A percentile compares a stretch with the other conserved stretches of the same genome.
These are phyloP conservation scores for Leucania comma DNA, from an alignment of 2,888 invertebrate species.

Conservation along the genomic window DNA sequence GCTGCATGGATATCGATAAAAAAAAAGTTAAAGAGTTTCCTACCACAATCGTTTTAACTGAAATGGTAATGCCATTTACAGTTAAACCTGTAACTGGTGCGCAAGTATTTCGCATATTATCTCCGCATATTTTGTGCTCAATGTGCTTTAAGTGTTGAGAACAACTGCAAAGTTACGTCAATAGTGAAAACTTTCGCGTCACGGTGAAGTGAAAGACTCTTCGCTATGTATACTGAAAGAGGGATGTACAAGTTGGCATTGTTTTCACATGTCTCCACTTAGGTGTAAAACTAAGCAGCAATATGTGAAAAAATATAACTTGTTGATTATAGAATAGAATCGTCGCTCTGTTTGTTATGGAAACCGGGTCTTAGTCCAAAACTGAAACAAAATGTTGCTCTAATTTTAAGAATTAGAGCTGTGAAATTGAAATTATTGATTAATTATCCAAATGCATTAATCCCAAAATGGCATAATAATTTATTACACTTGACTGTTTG, in stretches of 20 bases:
- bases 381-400: background rate
- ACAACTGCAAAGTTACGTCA: background rate
- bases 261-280: background rate
- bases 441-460: conserved; percentile 45
- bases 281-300: background rate
- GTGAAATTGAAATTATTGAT: background rate
- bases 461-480: conserved; percentile 58
- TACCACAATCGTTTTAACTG: background rate
- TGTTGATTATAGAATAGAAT: background rate
- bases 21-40: conserved; percentile 7
- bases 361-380: background rate
- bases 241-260: background rate
- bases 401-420: background rate
- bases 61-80: background rate
- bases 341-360: background rate
- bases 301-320: background rate
- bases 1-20: background rate
- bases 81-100: background rate
- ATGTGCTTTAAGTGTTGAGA: conserved; percentile 37
- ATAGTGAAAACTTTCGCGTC: background rate
- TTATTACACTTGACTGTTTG: conserved; percentile 45
- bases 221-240: too few relatives aligned
- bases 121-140: conserved; percentile 3
- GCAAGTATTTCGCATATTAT: conserved; percentile 16
- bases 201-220: background rate